Percentiles rank a stretch among this genome's conserved stretches.
These are phyloP conservation scores for Halictus ligatus DNA, from an alignment of 2,888 invertebrate genomes.

Conservation along the genomic window DNA sequence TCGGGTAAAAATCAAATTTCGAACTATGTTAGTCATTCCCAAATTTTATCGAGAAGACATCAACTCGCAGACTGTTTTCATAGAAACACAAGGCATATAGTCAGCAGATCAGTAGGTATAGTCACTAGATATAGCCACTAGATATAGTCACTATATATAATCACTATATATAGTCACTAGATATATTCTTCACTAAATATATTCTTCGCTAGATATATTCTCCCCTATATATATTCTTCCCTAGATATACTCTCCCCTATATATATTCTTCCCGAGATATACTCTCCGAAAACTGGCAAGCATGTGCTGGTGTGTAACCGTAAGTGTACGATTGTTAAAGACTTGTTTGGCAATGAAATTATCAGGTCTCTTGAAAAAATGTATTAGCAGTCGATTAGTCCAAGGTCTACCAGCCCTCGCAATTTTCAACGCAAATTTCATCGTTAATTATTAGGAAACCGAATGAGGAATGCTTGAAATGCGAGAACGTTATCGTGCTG, in stretches of 20 bases:
- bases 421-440: background rate
- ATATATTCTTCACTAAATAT: too few species aligned
- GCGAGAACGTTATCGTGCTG: constrained; percentile 2
- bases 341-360: background rate
- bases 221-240: too few species aligned
- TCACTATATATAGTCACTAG: too few species aligned
- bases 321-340: background rate
- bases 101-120: background rate
- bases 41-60: background rate
- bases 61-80: background rate
- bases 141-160: too few species aligned
- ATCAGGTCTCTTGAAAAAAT: background rate
- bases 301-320: background rate
- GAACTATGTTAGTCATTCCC: background rate
- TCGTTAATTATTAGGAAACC: background rate
- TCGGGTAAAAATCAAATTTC: background rate
- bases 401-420: background rate
- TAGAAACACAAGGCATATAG: background rate
- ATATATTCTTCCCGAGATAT: too few species aligned
- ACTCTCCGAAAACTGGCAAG: background rate
- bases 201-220: too few species aligned
- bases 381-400: background rate
- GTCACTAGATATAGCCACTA: too few species aligned
- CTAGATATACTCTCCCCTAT: too few species aligned
- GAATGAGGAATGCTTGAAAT: background rate